Evolutionary conservation across 2,888 invertebrate species (phyloP).

Genomic region (Idaea dimidiata): DNA sequence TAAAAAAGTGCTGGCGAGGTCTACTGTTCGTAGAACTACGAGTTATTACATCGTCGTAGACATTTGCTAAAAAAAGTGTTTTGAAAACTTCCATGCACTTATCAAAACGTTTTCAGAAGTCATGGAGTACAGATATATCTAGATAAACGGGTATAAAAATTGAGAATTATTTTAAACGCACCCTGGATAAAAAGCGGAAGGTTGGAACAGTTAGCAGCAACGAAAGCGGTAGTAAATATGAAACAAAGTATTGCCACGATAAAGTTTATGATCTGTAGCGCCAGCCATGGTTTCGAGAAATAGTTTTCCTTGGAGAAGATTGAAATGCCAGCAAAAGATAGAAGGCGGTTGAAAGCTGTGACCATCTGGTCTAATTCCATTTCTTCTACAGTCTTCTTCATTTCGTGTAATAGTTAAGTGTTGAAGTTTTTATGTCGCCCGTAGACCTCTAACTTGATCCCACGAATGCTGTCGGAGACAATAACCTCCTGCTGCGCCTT

Average conservation of each 20-base stretch:
- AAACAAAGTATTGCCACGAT: conserved; percentile 53
- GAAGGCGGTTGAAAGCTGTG: conserved; percentile 49
- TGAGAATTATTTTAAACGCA: not conserved
- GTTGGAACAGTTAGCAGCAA: conserved; percentile 43
- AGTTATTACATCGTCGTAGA: too few species aligned
- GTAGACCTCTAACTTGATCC: too few species aligned
- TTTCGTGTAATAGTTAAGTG: too few species aligned
- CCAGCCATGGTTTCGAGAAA: conserved; percentile 50
- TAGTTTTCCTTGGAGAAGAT: conserved; percentile 56
- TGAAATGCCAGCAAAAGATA: conserved; percentile 57
- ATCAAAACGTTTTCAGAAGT: too few species aligned
- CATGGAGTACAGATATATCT: too few species aligned
- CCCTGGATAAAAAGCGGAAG: conserved; percentile 52
- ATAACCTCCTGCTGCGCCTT: too few species aligned
- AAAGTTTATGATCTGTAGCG: conserved; percentile 56
- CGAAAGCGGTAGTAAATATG: conserved; percentile 59
- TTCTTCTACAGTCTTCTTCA: not conserved
- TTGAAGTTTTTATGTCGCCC: too few species aligned
- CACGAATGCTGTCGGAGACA: too few species aligned
- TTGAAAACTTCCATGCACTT: too few species aligned
- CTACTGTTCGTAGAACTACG: too few species aligned
- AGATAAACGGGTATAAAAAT: not conserved
- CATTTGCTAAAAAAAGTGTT: too few species aligned
- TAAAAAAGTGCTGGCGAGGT: too few species aligned
- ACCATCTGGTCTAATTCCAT: conserved; percentile 55